Base-by-base conservation (phyloP, 2,888 invertebrate species). In the Drosophila parthenogenetica region DNA sequence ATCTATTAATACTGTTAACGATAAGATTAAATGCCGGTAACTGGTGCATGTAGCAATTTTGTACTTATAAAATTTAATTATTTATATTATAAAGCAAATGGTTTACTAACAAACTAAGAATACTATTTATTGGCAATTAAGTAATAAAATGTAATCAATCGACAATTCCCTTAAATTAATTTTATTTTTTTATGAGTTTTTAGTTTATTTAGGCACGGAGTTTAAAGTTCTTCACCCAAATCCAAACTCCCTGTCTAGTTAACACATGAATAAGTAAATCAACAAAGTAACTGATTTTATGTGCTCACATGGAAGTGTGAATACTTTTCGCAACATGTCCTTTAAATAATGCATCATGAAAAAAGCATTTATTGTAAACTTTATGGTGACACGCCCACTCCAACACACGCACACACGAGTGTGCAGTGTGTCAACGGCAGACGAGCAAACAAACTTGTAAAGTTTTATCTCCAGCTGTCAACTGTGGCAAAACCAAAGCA, bases 291-390 rank as follows among this genome's bases (percentile, higher is more conserved):
- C 76, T 67, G 54, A 55, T 68, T 48, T 45, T 55, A 69, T 14
- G 45, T 53, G n/a, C 40, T 29, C 13, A 51, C 59, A 59, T 19
- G 49, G 45, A 17, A 54, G 54, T 50, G 39, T 29, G 29, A 29
- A 25, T 10, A 11, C 32, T 37, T 4, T 32, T 35, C 39, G 35
- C 45, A 19, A 19, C 29, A 32, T 14, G 45, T 22, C n/a, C 35
- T 59, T 69, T 83, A 61, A 83, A 88, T 82, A 82, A 76, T 83
- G 64, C 63, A 85, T 70, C 49, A 49, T 61, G 54, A 71, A 58
- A 75, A 64, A 64, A 59, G 29, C 57, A 48, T 55, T 75, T 68
- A 43, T 51, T 69, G 43, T 46, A 43, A 13, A 64, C 53, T 40
- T 57, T 57, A 39, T 13, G 40, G 32, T 13, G 43, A 17, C 60